A percentile compares a stretch with the other conserved stretches of the same genome.
phyloP scores from a whole-genome alignment of 2,888 invertebrate species.

The Oeneis ivallda region DNA sequence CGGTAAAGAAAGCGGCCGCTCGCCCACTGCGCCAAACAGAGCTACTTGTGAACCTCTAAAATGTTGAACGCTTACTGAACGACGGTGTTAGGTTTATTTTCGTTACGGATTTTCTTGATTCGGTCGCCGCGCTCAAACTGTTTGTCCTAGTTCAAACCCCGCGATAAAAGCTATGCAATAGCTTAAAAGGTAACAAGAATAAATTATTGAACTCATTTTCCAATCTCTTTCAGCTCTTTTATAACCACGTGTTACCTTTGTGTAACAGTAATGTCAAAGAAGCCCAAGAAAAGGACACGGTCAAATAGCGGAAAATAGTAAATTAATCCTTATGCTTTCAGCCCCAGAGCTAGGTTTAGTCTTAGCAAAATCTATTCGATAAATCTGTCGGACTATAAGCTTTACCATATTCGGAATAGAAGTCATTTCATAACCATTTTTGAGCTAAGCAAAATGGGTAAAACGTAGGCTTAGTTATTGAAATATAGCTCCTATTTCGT shows the following conservation, averaged over 20 bases:
- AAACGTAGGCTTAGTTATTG: slow-evolving; percentile 8
- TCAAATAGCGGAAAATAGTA: not conserved
- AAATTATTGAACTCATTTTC: slow-evolving; percentile 10
- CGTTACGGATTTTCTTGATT: too few relatives aligned
- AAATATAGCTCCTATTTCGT: slow-evolving; percentile 20
- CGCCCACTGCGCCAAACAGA: too few relatives aligned
- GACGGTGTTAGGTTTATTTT: too few relatives aligned
- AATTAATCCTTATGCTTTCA: slow-evolving; percentile 14
- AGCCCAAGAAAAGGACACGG: slow-evolving; percentile 16
- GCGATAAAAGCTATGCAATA: too few relatives aligned
- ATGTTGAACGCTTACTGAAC: too few relatives aligned
- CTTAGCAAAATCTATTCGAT: not conserved
- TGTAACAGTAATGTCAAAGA: slow-evolving; percentile 10
- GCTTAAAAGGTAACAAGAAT: not conserved
- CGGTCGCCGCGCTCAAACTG: too few relatives aligned
- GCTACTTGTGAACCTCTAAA: too few relatives aligned
- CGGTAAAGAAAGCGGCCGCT: too few relatives aligned
- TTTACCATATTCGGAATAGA: slow-evolving; percentile 13
- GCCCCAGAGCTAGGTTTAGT: slow-evolving; percentile 3
- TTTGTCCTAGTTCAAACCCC: too few relatives aligned
- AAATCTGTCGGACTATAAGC: slow-evolving; percentile 7
- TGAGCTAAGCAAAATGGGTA: not conserved
- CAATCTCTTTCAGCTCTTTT: slow-evolving; percentile 25
- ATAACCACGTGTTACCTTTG: slow-evolving; percentile 24
- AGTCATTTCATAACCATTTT: slow-evolving; percentile 6